Evolutionary conservation across 2,113 vertebrate species (phyloP), one percentile per base, ranked within the genome.

Genomic region (Salvelinus namaycush): DNA sequence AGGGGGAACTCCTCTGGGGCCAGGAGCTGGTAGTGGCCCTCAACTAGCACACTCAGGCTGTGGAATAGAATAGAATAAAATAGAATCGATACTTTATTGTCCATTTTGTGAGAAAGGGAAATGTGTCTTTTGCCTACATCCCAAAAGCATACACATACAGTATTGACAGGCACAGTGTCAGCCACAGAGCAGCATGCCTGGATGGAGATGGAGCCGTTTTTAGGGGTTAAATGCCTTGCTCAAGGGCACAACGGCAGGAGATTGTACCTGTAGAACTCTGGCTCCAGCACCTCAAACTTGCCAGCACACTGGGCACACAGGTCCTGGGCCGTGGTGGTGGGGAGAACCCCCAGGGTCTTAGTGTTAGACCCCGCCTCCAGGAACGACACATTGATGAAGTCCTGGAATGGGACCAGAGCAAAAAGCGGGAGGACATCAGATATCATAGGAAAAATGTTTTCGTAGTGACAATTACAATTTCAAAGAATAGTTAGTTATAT

Each of bases 311-410:
- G 96, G 2, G 91, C 90, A 8, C 91, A 85, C 66, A 99, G 92
- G 74, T 95, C 90, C 49, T 94, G 87, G 44, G 95, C 85, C 0
- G 84, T 94, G 1, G 94, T 97, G 48, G 91, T 93, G 0, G 89
- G 92, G 62, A 92, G 90, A 3, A 96, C 93, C 0, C 95, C 96
- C 74, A 99, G 90, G 0, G 97, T 98, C 90, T 94, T 95, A 12
- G 95, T 88, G 62, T 95, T 94, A 29, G 73, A 87, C 24, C 94
- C 92, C 0, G 93, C 86, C 76, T 96, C 95, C 80, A 95, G 90
- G 88, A 95, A 97, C 1, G 92, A 97, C 70, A 99, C 91, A 3
- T 92, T 97, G 87, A 99, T 95, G 83, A 99, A 99, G 87, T 99
- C 97, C 97, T 99, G 82, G 0, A 62, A 54, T 9, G 76, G 68